Conservation (phyloP, 2,113 vertebrate genomes). For the Henicopernis longicauda region DNA sequence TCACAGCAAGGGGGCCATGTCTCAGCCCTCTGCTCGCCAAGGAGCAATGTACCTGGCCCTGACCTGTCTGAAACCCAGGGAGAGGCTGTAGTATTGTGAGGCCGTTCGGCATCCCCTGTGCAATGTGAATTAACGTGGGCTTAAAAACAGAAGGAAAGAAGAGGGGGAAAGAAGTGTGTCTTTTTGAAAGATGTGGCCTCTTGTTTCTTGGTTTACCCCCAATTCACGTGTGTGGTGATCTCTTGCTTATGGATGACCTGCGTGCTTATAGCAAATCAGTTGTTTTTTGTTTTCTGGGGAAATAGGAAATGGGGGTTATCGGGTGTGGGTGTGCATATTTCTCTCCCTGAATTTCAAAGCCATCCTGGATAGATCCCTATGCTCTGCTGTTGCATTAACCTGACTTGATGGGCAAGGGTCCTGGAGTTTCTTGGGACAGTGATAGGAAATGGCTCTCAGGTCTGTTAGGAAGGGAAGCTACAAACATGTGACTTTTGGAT, state of each 20-base stretch:
- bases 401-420: background rate
- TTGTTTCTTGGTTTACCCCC: background rate
- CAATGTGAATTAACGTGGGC: background rate
- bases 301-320: background rate
- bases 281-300: background rate
- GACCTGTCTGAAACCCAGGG: background rate
- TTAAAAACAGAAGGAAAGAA: background rate
- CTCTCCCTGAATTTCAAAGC: background rate
- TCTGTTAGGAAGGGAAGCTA: background rate
- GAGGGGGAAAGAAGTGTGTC: background rate
- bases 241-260: background rate
- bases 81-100: background rate
- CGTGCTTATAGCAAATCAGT: background rate
- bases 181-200: background rate
- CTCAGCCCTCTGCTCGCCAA: background rate
- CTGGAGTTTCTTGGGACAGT: background rate
- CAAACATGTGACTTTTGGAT: background rate
- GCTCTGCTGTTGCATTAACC: background rate
- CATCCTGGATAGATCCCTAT: background rate
- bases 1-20: accelerated
- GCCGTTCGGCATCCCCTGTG: background rate
- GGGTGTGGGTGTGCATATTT: background rate
- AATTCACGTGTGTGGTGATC: background rate
- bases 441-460: background rate
- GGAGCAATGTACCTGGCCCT: accelerated